These are phyloP conservation scores for Danio tinwini DNA, from an alignment of 2,797 vertebrate genomes.

Conservation along the genomic window DNA sequence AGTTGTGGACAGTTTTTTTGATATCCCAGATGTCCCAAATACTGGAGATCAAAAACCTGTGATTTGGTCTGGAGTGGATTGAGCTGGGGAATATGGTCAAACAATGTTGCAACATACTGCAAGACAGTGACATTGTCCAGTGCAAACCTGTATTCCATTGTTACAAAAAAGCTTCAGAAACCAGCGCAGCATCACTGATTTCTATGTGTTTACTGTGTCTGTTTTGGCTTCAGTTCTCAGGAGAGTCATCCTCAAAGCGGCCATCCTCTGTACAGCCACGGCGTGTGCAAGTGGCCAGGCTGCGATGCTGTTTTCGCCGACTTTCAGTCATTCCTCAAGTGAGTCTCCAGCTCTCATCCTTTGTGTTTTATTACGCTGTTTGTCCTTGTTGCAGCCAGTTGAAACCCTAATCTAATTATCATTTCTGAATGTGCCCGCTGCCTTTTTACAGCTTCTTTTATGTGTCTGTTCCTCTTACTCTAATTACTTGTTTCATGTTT, in stretches of 20 bases:
- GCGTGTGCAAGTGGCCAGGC: constrained; percentile 98
- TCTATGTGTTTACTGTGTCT: neutral
- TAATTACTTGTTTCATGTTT: constrained; percentile 16
- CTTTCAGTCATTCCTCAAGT: constrained; percentile 97
- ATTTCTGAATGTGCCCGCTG: neutral
- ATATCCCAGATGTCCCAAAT: neutral
- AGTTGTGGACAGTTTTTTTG: neutral
- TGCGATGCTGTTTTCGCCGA: constrained; percentile 96
- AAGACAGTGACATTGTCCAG: neutral
- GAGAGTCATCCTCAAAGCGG: constrained; percentile 87
- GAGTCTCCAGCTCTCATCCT: constrained; percentile 71
- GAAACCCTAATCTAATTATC: constrained; percentile 6
- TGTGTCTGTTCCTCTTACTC: neutral
- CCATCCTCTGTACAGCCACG: constrained; percentile 94
- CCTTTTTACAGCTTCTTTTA: constrained; percentile 5
- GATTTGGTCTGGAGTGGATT: neutral
- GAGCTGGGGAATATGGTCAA: neutral
- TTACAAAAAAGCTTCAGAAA: neutral
- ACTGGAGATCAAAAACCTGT: neutral
- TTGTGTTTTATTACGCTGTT: neutral
- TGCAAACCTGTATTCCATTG: neutral
- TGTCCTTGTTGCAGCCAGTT: constrained; percentile 5
- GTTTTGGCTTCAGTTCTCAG: constrained; percentile 77
- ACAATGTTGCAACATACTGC: neutral
- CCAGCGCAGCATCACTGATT: neutral